Base-by-base conservation (phyloP, 1,140 invertebrate species). In the Drosophila kanapiae region DNA sequence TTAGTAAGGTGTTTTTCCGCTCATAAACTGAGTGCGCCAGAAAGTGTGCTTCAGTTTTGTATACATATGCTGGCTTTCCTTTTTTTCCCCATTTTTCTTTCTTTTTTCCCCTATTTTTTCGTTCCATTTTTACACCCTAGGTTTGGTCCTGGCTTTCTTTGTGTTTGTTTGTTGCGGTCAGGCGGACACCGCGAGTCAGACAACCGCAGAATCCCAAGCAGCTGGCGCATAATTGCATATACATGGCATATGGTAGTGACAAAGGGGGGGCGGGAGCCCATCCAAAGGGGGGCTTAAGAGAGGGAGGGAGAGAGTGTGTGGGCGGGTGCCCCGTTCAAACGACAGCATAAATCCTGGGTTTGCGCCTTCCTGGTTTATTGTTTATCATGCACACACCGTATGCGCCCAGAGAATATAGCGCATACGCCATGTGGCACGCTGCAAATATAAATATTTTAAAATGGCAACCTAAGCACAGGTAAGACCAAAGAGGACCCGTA, bases 291-390 rank as follows among this genome's bases (percentile, higher is more conserved):
- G 33, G 31, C 11, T 18, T 8, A 35, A 33, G 5, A 27, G 23
- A n/a, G 6, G 3, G 23, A 27, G 18, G 13, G 11, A 8, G 13
- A 10, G 2, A 18, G 42, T 5, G 13, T 11, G 31, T 31, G 40
- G 38, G 35, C 8, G 57, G 5, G 37, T 74, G 38, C 1, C 35
- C 43, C 33, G 45, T 51, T 84, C 82, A 80, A 85, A 75, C 75
- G 75, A 79, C 80, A 78, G 67, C 83, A 86, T 88, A 86, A 86
- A 86, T 86, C 71, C 83, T 43, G 54, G 70, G 79, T 59, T 86
- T 81, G 59, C 71, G 76, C 81, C 83, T 85, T 82, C 79, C 75
- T 79, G 83, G 75, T 82, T 86, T 86, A 87, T 86, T 86, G 83
- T 86, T 86, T 86, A 86, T 86, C 77, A 74, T 80, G 48, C 76